A percentile compares a stretch with the other conserved stretches of the same genome.
phyloP scores from a whole-genome alignment of 2,888 invertebrate genomes.

The Pristionchus entomophagus region DNA sequence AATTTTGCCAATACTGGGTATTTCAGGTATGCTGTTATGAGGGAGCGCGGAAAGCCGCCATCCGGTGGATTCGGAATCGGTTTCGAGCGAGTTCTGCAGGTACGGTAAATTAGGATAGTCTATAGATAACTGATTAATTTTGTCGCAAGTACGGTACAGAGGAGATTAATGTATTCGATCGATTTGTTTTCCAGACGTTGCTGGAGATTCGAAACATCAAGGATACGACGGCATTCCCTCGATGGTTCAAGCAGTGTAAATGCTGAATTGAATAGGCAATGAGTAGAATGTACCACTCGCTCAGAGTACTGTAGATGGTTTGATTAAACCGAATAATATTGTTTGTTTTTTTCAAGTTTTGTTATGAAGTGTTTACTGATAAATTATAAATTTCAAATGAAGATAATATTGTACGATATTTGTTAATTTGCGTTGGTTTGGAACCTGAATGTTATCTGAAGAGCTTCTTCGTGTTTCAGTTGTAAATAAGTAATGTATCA shows the following conservation, averaged over 20 bases:
- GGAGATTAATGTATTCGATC: not conserved
- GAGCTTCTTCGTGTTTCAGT: too few species aligned
- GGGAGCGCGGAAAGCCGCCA: constrained; percentile 89
- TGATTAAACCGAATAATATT: not conserved
- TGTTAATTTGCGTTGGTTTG: not conserved
- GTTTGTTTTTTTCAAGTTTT: not conserved
- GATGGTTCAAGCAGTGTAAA: constrained; percentile 83
- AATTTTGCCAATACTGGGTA: not conserved
- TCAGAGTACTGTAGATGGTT: not conserved
- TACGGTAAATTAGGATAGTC: not conserved
- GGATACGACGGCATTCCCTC: constrained; percentile 93
- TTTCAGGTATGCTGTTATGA: constrained; percentile 73
- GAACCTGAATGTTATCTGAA: not conserved
- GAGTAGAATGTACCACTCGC: not conserved
- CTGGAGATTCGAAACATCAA: constrained; percentile 90
- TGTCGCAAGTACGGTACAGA: too few species aligned
- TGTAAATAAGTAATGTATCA: too few species aligned
- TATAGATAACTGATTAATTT: not conserved
- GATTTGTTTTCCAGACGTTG: constrained; percentile 79
- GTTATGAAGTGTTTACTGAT: not conserved
- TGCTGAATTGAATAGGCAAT: constrained; percentile 56
- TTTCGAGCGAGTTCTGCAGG: constrained; percentile 90
- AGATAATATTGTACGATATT: not conserved
- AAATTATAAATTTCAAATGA: too few species aligned
- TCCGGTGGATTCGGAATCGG: constrained; percentile 97